Evolutionary conservation across 92 coral and sea anemone species (phyloP).

Genomic region (Nematostella vectensis): DNA sequence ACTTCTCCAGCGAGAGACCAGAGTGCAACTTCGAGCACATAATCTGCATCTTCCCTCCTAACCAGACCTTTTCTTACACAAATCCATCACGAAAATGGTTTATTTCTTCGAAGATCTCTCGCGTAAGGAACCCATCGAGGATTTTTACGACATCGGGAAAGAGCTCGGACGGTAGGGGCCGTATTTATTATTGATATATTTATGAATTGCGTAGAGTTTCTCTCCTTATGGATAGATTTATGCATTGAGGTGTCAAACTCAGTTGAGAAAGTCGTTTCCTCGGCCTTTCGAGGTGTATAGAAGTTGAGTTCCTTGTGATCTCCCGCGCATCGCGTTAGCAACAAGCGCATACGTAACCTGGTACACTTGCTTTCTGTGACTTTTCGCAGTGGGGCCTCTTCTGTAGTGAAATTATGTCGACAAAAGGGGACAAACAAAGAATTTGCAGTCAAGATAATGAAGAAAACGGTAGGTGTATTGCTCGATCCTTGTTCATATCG

Average conservation of each 20-base stretch:
- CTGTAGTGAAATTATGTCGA: slow-evolving; percentile 66
- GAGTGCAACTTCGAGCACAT: neutral
- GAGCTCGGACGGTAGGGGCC: slow-evolving; percentile 68
- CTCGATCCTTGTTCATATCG: slow-evolving; percentile 1
- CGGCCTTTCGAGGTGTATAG: neutral
- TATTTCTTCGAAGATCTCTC: slow-evolving; percentile 34
- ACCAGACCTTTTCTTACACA: neutral
- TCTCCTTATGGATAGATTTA: neutral
- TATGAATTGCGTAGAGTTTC: neutral
- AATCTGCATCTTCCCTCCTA: neutral
- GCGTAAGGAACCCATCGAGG: slow-evolving; percentile 69
- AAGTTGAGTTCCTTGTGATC: neutral
- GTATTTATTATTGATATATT: neutral
- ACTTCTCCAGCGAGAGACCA: slow-evolving; percentile 5
- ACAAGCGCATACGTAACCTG: neutral
- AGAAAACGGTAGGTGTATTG: slow-evolving; percentile 70
- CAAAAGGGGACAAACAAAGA: slow-evolving; percentile 77
- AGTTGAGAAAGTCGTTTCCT: neutral
- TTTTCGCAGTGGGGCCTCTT: slow-evolving; percentile 86
- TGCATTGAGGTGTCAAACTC: neutral
- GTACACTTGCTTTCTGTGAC: neutral
- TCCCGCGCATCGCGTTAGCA: no score
- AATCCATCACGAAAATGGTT: neutral
- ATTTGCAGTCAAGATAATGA: slow-evolving; percentile 81
- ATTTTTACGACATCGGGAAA: slow-evolving; percentile 56